phyloP scores from a whole-genome alignment of 1,140 invertebrate genomes.

The Dryas iulia region DNA sequence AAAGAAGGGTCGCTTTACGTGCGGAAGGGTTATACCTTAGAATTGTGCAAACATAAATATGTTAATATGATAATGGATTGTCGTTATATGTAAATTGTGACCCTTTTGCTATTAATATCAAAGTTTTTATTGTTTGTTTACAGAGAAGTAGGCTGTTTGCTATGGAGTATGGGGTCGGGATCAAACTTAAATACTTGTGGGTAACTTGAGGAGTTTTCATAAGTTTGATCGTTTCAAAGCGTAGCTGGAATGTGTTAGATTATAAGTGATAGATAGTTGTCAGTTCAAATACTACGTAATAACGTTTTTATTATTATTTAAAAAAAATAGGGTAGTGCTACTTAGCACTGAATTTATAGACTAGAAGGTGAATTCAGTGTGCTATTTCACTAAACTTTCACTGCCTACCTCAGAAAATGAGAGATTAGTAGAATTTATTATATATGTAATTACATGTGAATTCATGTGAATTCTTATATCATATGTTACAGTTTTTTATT shows the following conservation, averaged over 20 bases:
- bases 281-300: background rate
- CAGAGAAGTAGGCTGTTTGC: background rate
- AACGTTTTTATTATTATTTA: too few relatives aligned
- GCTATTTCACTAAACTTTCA: too few relatives aligned
- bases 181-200: background rate
- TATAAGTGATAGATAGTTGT: background rate
- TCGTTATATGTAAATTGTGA: background rate
- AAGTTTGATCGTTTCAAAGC: background rate
- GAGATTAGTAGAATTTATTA: too few relatives aligned
- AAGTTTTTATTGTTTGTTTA: constrained; percentile 4
- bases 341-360: too few relatives aligned
- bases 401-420: background rate
- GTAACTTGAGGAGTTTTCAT: background rate
- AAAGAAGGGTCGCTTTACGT: constrained; percentile 45
- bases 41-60: constrained; percentile 17
- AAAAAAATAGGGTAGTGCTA: too few relatives aligned
- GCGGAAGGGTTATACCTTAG: constrained; percentile 27
- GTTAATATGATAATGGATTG: constrained; percentile 5
- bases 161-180: background rate
- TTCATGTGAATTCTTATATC: too few relatives aligned
- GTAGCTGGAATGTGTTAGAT: background rate
- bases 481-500: too few relatives aligned
- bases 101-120: background rate
- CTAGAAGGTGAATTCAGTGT: too few relatives aligned
- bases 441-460: too few relatives aligned